phyloP scores from a whole-genome alignment of 2,888 invertebrate species.

The Nineta flava region DNA sequence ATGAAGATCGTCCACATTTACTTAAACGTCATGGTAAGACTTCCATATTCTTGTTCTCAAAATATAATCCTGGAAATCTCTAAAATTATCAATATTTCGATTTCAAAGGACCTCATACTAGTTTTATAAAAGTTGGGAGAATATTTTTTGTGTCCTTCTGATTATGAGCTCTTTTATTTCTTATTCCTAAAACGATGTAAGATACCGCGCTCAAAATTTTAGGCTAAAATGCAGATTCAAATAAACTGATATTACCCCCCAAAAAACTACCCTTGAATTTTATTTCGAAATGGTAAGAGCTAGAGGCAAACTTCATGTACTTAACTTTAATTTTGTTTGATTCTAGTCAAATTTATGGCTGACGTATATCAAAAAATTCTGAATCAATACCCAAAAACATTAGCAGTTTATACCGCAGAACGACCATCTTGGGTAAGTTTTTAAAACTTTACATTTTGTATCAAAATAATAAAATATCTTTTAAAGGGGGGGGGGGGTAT shows the following conservation, averaged over 20 bases:
- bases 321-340: too few species aligned
- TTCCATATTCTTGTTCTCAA: background rate
- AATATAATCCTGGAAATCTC: background rate
- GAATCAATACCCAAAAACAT: slow-evolving; percentile 28
- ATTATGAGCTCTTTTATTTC: too few species aligned
- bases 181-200: too few species aligned
- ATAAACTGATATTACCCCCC: background rate
- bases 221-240: background rate
- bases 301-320: too few species aligned
- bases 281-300: too few species aligned
- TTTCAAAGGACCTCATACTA: too few species aligned
- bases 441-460: background rate
- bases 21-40: slow-evolving; percentile 39
- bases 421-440: slow-evolving; percentile 35
- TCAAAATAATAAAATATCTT: too few species aligned
- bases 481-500: too few species aligned
- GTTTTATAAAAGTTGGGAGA: too few species aligned
- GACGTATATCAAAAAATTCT: slow-evolving; percentile 33
- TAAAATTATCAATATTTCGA: background rate
- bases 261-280: too few species aligned
- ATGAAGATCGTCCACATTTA: slow-evolving; percentile 35
- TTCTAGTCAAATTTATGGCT: slow-evolving; percentile 34
- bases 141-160: too few species aligned
- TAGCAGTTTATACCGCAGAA: slow-evolving; percentile 40
- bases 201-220: too few species aligned